Base-by-base conservation (phyloP, 2,888 invertebrate species). In the Drosophila maculinotata region DNA sequence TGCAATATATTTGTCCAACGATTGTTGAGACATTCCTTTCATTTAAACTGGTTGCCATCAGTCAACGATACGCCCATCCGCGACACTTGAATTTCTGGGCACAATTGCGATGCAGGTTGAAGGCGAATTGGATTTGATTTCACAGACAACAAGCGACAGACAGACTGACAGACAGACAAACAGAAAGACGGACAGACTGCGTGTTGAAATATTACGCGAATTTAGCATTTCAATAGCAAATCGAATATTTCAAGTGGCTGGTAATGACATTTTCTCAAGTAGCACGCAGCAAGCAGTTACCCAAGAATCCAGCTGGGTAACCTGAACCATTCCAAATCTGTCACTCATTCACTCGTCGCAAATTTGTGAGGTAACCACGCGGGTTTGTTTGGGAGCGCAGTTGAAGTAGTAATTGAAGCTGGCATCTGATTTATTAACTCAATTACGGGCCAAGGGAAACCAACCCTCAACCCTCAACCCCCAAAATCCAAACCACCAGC, bases 221-320 rank as follows among this genome's bases (percentile, higher is more conserved):
- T 86, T 82, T 82, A 83, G 86, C 81, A 82, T 86, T 80, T 86
- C 80, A 86, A 86, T 82, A 67, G 83, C 69, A 85, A 77, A 85
- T 82, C 79, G 83, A 85, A 82, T 72, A 82, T 82, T 85, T 82
- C 80, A 85, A 79, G 83, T 76, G 72, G 74, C 79, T 86, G 86
- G 83, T 83, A 83, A 86, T 86, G 86, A 83, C 86, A 86, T 83
- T 83, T 80, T 65, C 72, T 64, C 78, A 81, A 71, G 70, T 72
- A 20, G 38, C 36, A 10, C 14, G 36, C 10, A 15, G 15, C 38
- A 17, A 52, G 71, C 71, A 42, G 47, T 45, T 59, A 44, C 14
- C 45, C 60, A 47, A 49, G 39, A 62, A 54, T 58, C 60, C 63
- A 63, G 44, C 45, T 31, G 62, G 62, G 38, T 42, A 33, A 20